A percentile compares a stretch with the other conserved stretches of the same genome.
Evolutionary conservation across 2,888 invertebrate species (phyloP).

Genomic region (Ophion ventricosus): DNA sequence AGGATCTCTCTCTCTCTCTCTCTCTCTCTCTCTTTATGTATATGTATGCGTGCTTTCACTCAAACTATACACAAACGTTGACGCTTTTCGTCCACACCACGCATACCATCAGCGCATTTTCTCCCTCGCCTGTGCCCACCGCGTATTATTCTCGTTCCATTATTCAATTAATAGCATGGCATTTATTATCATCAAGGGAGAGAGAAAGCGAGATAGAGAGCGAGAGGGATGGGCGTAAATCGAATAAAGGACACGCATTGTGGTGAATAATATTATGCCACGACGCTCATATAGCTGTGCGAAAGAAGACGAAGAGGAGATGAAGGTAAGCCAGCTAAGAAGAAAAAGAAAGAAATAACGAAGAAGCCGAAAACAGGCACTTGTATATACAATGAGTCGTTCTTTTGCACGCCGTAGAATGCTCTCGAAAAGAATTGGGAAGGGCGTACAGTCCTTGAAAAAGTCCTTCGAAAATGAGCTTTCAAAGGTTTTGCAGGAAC

Average conservation of each 20-base stretch:
- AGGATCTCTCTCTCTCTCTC: slow-evolving; percentile 45
- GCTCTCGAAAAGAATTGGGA: slow-evolving; percentile 31
- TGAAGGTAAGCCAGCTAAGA: background rate
- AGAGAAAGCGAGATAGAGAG: slow-evolving; percentile 8
- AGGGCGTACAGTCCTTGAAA: slow-evolving; percentile 13
- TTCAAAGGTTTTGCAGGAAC: background rate
- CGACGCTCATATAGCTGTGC: slow-evolving; percentile 38
- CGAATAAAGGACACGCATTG: slow-evolving; percentile 77
- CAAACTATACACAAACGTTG: slow-evolving; percentile 28
- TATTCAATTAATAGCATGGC: slow-evolving; percentile 79
- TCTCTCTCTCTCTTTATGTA: background rate
- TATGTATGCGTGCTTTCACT: slow-evolving; percentile 21
- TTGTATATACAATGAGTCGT: slow-evolving; percentile 35
- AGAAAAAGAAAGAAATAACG: slow-evolving; percentile 20
- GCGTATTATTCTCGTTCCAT: slow-evolving; percentile 78
- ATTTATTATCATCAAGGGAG: slow-evolving; percentile 75
- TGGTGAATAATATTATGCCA: slow-evolving; percentile 74
- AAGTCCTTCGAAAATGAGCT: background rate
- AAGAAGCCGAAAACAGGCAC: slow-evolving; percentile 38
- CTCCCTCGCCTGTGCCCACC: slow-evolving; percentile 61
- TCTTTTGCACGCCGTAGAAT: slow-evolving; percentile 31
- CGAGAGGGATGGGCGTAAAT: slow-evolving; percentile 70
- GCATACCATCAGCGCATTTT: slow-evolving; percentile 27
- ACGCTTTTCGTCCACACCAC: slow-evolving; percentile 34
- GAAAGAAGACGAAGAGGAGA: slow-evolving; percentile 23